phyloP scores from a whole-genome alignment of 2,797 vertebrate genomes.

The Garrulus glandarius region DNA sequence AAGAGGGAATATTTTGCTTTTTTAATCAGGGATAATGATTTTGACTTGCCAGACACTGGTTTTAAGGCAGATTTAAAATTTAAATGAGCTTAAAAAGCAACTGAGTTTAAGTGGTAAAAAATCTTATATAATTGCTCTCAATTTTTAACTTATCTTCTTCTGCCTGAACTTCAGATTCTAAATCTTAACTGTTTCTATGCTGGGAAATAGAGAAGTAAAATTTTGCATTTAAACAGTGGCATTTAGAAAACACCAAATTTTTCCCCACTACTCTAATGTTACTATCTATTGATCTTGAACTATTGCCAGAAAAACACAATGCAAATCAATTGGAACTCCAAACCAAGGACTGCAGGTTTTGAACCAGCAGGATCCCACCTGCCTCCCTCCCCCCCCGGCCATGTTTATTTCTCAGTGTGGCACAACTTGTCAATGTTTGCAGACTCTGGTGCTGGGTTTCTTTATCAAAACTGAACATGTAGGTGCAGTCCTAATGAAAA shows the following conservation, averaged over 20 bases:
- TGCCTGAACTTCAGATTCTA: neutral
- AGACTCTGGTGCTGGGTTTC: neutral
- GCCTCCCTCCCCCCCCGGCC: accelerated
- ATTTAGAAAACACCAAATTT: neutral
- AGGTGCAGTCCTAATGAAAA: neutral
- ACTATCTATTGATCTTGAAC: neutral
- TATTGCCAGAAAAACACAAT: neutral
- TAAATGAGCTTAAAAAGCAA: neutral
- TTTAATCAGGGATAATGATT: neutral
- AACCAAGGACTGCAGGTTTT: neutral
- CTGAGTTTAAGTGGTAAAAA: neutral
- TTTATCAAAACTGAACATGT: neutral
- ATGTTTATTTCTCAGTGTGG: neutral
- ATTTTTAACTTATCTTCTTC: neutral
- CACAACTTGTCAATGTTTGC: neutral
- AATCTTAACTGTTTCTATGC: neutral
- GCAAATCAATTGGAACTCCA: neutral
- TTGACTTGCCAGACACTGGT: neutral
- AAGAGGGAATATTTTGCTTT: neutral
- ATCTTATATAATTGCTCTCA: neutral
- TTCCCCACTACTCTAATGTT: neutral
- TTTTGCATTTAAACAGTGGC: neutral
- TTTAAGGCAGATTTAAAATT: slow-evolving; percentile 11
- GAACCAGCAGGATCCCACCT: neutral
- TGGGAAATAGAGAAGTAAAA: neutral